Conservation (phyloP, 2,113 vertebrate species). For the Erpornis zantholeuca region DNA sequence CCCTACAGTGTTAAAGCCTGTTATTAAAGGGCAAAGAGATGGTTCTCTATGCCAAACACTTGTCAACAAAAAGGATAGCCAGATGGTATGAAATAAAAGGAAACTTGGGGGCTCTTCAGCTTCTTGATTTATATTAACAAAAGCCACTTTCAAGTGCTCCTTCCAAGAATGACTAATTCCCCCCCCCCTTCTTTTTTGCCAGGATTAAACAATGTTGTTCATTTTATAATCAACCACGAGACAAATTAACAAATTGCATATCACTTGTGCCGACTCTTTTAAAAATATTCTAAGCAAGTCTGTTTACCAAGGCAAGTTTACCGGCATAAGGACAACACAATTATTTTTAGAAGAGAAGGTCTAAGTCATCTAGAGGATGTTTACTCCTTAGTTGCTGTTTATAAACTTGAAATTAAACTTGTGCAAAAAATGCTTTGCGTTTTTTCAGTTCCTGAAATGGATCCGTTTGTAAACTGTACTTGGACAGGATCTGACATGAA, state of each 20-base stretch:
- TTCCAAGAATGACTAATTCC: conserved; percentile 64
- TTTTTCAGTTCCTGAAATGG: conserved; percentile 10
- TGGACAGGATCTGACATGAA: background rate
- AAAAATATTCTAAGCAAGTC: background rate
- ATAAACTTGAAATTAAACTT: conserved; percentile 62
- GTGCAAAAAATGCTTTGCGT: background rate
- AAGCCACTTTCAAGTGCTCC: conserved; percentile 66
- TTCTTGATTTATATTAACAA: conserved; percentile 66
- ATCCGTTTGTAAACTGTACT: background rate
- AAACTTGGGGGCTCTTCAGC: conserved; percentile 49
- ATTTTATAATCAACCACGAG: conserved; percentile 61
- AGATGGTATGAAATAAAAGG: conserved; percentile 75
- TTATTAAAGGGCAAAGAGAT: conserved; percentile 75
- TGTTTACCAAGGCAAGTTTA: conserved; percentile 9
- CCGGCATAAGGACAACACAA: background rate
- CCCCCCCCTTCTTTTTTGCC: background rate
- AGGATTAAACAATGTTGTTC: conserved; percentile 68
- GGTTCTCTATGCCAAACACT: conserved; percentile 77
- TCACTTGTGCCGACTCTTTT: background rate
- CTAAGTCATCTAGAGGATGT: conserved; percentile 35
- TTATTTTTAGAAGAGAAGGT: background rate
- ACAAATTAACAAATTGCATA: conserved; percentile 39
- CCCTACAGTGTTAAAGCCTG: conserved; percentile 77
- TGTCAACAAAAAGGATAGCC: conserved; percentile 74
- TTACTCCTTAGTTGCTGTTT: conserved; percentile 61